Evolutionary conservation across 2,888 invertebrate species (phyloP), one percentile per base, ranked within the genome.

Genomic region (Scrobipalpa costella): DNA sequence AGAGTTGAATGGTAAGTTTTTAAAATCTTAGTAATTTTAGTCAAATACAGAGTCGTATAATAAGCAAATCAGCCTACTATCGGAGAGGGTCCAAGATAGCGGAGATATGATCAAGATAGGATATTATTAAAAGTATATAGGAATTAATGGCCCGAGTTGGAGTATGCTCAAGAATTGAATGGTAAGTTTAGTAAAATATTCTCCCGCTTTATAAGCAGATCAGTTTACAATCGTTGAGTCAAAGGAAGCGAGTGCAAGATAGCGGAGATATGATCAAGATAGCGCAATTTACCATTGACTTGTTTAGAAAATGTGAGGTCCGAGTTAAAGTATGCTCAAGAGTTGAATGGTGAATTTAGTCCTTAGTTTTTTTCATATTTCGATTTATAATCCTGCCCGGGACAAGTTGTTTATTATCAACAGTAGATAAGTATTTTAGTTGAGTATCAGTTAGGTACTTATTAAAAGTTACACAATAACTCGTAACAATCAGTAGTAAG

Each of bases 171-270:
- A 34, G 66, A 75, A 0, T 68, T 87, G 9, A 81, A 79, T 1
- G 85, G 87, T 87, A 17, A 44, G 15, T 61, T 49, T 49, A 15
- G 7, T 8, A n/a, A 7, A 15, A 15, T 6, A n/a, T 44, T 44
- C n/a, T 88, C 8, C 75, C 85, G 44, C 83, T 87, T 49, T 85
- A 85, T 77, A 72, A 73, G 52, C 87, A 83, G 71, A 75, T 86
- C 34, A 75, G 72, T 0, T 75, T 87, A 40, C 69, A 87, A 68
- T 74, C 86, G 0, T 73, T 86, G 38, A 75, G 80, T 63, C 78
- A 76, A 63, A 70, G 72, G 59, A 55, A 71, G 17, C 63, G 65
- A 61, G 64, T 72, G 5, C 75, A 71, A 0, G 75, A 74, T 52
- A 67, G 70, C 13, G 75, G 71, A 8, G 85, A 84, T 57, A 44